A percentile compares a stretch with the other conserved stretches of the same genome.
Conservation (phyloP, 2,113 vertebrate species). For the Tupaia chinensis region DNA sequence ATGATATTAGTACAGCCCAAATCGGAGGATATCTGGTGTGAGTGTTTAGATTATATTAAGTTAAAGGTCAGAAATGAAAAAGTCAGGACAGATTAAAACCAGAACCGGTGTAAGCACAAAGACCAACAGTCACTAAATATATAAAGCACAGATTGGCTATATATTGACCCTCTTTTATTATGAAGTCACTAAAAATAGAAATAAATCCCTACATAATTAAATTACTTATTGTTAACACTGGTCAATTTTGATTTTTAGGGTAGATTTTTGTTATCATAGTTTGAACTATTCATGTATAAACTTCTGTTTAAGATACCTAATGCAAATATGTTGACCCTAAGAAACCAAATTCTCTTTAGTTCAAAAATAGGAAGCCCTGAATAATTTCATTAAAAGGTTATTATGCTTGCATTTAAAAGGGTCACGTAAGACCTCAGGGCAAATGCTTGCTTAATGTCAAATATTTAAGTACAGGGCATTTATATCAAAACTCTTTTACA, state of each 20-base stretch:
- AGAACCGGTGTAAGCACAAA: neutral
- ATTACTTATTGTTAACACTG: neutral
- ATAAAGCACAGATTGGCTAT: neutral
- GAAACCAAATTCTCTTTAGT: conserved; percentile 49
- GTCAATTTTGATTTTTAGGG: conserved; percentile 4
- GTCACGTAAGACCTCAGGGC: conserved; percentile 47
- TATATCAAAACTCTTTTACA: conserved; percentile 64
- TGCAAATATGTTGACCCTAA: conserved; percentile 29
- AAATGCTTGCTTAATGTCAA: conserved; percentile 64
- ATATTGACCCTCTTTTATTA: neutral
- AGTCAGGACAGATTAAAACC: conserved; percentile 51
- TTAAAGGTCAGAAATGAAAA: conserved; percentile 70
- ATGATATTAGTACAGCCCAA: conserved; percentile 52
- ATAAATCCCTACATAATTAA: conserved; percentile 15
- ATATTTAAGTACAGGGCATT: conserved; percentile 62
- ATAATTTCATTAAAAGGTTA: conserved; percentile 65
- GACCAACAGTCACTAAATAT: neutral
- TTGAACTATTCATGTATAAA: conserved; percentile 38
- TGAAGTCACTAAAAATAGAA: conserved; percentile 21
- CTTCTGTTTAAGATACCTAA: neutral
- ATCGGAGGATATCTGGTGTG: neutral
- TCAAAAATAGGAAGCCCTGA: conserved; percentile 48
- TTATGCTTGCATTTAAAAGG: conserved; percentile 39
- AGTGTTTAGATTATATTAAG: conserved; percentile 56
- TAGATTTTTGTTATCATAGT: conserved; percentile 40